Evolutionary conservation across 1,140 invertebrate genomes (phyloP).

Genomic region (Polyergus mexicanus): DNA sequence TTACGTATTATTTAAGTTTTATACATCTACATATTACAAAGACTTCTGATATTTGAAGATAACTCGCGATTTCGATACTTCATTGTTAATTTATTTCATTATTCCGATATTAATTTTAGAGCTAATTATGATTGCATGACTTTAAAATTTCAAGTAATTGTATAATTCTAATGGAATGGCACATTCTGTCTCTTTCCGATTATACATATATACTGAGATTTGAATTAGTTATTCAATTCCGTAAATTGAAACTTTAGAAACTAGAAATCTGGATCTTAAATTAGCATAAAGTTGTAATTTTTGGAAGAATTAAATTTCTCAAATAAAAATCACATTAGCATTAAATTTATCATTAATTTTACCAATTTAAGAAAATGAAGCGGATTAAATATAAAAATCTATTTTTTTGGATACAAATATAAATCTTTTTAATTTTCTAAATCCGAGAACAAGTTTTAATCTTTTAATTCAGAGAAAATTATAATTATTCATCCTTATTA

Average conservation of each 20-base stretch:
- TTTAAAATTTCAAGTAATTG: constrained; percentile 32
- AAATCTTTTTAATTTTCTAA: neutral
- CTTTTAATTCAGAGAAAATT: neutral
- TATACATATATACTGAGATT: constrained; percentile 11
- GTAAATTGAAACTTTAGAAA: constrained; percentile 42
- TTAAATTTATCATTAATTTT: neutral
- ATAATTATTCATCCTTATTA: neutral
- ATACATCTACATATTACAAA: neutral
- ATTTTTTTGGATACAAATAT: neutral
- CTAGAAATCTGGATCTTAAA: constrained; percentile 21
- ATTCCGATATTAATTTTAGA: neutral
- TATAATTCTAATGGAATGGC: constrained; percentile 17
- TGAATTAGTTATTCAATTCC: constrained; percentile 56
- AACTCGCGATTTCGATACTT: neutral
- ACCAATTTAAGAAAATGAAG: neutral
- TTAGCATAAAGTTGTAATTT: constrained; percentile 42
- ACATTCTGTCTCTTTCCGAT: constrained; percentile 14
- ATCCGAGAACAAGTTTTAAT: neutral
- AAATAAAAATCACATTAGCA: neutral
- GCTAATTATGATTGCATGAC: neutral
- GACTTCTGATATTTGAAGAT: neutral
- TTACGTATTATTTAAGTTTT: neutral
- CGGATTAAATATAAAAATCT: neutral
- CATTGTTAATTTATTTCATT: neutral
- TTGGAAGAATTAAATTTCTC: constrained; percentile 7